Evolutionary conservation across 2,113 vertebrate species (phyloP).

Genomic region (Cyanoliseus patagonus): DNA sequence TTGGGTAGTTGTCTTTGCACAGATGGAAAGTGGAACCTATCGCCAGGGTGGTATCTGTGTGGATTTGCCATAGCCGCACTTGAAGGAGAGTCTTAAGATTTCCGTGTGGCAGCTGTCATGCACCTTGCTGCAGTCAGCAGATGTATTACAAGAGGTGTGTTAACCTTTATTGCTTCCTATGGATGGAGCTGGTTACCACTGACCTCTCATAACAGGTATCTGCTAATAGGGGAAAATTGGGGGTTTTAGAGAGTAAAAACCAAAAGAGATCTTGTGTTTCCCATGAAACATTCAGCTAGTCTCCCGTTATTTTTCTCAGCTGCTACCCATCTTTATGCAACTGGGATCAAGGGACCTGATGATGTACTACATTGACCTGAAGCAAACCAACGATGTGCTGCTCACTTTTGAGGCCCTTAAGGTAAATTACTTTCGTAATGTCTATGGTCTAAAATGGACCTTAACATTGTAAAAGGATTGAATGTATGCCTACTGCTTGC

Average conservation of each 20-base stretch:
- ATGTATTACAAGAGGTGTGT: slow-evolving; percentile 64
- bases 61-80: slow-evolving; percentile 53
- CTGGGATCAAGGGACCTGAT: slow-evolving; percentile 94
- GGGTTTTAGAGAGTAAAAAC: slow-evolving; percentile 34
- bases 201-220: slow-evolving; percentile 65
- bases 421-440: slow-evolving; percentile 70
- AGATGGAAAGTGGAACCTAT: slow-evolving; percentile 58
- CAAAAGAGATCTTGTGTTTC: background rate
- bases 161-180: slow-evolving; percentile 69
- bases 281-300: background rate
- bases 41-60: slow-evolving; percentile 52
- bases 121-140: slow-evolving; percentile 64
- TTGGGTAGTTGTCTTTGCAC: slow-evolving; percentile 67
- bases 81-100: slow-evolving; percentile 64
- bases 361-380: slow-evolving; percentile 97
- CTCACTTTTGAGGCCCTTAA: slow-evolving; percentile 98
- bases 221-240: slow-evolving; percentile 8
- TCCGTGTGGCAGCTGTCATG: slow-evolving; percentile 54
- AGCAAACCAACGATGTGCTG: slow-evolving; percentile 94
- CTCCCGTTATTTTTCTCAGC: slow-evolving; percentile 67
- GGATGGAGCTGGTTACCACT: slow-evolving; percentile 65
- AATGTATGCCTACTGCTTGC: background rate
- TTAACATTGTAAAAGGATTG: background rate
- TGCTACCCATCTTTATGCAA: slow-evolving; percentile 98
- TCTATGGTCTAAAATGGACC: background rate